phyloP scores from a whole-genome alignment of 2,888 invertebrate species.

The Amiota communis region DNA sequence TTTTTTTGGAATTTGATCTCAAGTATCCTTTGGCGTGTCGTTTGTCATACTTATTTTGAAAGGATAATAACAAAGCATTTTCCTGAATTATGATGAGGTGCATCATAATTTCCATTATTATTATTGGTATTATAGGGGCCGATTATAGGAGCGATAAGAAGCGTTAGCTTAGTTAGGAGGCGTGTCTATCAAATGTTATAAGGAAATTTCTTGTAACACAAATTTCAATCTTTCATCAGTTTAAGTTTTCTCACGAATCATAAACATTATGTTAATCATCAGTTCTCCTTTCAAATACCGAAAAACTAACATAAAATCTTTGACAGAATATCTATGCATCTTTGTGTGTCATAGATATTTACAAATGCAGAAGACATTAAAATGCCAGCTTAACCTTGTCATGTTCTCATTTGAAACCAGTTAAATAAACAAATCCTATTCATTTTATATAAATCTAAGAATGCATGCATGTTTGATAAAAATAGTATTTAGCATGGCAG shows the following conservation, averaged over 20 bases:
- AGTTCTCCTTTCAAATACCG: constrained; percentile 22
- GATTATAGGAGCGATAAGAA: no score
- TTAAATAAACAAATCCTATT: no score
- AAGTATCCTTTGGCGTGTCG: constrained; percentile 47
- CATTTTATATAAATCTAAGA: no score
- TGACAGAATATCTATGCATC: no score
- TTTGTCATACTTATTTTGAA: constrained; percentile 40
- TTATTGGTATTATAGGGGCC: no score
- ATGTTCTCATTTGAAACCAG: no score
- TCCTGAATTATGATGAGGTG: neutral
- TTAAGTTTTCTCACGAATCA: constrained; percentile 37
- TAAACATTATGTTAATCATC: constrained; percentile 22
- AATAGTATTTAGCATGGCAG: neutral
- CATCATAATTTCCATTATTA: neutral
- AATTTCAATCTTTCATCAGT: no score
- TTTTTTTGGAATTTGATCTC: constrained; percentile 39
- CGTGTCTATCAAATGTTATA: constrained; percentile 40
- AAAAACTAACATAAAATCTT: neutral
- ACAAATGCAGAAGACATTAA: no score
- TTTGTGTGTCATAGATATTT: no score
- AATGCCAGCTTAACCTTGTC: no score
- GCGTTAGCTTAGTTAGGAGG: constrained; percentile 25
- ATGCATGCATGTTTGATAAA: no score
- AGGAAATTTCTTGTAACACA: constrained; percentile 23
- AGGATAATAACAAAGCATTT: constrained; percentile 25